These are phyloP conservation scores for Holotrichia oblita DNA, from an alignment of 1,140 invertebrate species.

Conservation along the genomic window DNA sequence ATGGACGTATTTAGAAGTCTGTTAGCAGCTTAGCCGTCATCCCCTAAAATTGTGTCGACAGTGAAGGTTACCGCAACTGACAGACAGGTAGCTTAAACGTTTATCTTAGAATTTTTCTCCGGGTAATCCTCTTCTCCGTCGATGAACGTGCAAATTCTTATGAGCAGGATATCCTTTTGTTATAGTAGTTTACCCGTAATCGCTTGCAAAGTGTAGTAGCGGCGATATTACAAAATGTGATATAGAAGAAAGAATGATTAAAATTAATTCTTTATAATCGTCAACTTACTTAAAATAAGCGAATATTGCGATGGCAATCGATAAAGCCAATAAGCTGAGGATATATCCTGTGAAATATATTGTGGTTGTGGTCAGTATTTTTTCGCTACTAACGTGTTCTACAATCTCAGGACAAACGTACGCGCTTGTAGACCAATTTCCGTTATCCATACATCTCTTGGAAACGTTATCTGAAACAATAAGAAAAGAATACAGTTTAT, in stretches of 20 bases:
- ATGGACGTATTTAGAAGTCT: background rate
- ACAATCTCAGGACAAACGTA: conserved; percentile 37
- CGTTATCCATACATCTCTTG: conserved; percentile 41
- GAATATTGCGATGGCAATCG: conserved; percentile 41
- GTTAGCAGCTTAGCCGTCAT: background rate
- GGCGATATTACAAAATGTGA: no score
- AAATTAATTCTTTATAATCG: no score
- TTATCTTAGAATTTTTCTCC: background rate
- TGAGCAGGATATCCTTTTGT: no score
- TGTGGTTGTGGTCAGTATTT: background rate
- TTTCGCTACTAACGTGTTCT: background rate
- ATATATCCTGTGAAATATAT: conserved; percentile 42
- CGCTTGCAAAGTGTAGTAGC: no score
- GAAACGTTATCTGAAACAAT: conserved; percentile 42
- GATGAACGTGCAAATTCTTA: no score
- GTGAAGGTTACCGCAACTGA: background rate
- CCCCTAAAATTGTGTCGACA: no score
- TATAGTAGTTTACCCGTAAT: no score
- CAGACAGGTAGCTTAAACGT: background rate
- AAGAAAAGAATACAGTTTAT: no score
- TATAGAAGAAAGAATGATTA: no score
- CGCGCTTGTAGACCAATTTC: conserved; percentile 39
- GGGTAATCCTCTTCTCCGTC: background rate
- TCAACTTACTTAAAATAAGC: conserved; percentile 43
- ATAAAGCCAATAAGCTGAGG: conserved; percentile 41